A percentile compares a stretch with the other conserved stretches of the same genome.
Evolutionary conservation across 2,113 vertebrate species (phyloP).

Genomic region (Oncorhynchus clarkii): DNA sequence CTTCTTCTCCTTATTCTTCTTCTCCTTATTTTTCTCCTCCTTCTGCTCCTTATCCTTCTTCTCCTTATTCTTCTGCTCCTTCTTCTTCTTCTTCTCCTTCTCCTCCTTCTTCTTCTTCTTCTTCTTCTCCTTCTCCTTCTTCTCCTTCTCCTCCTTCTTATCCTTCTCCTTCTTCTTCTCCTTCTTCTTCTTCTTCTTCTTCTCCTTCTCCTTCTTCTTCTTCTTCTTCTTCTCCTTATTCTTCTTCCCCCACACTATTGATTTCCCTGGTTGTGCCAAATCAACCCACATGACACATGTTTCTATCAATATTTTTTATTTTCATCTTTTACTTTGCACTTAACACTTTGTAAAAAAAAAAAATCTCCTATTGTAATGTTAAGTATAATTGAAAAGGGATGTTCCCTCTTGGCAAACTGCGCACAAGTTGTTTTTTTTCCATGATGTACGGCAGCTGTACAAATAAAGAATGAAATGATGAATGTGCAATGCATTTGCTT

Average conservation of each 20-base stretch:
- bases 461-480: slow-evolving; percentile 40
- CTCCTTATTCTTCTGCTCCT: background rate
- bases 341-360: slow-evolving; percentile 48
- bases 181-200: background rate
- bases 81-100: background rate
- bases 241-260: slow-evolving; percentile 13
- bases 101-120: background rate
- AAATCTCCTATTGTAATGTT: slow-evolving; percentile 60
- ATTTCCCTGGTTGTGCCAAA: slow-evolving; percentile 73
- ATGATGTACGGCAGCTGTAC: slow-evolving; percentile 34
- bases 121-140: background rate
- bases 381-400: slow-evolving; percentile 76
- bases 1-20: background rate
- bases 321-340: slow-evolving; percentile 53
- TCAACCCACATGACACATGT: slow-evolving; percentile 35
- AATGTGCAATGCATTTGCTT: slow-evolving; percentile 56
- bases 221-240: background rate
- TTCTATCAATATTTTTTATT: slow-evolving; percentile 15
- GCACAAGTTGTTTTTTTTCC: slow-evolving; percentile 52
- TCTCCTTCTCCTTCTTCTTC: background rate
- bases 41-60: background rate
- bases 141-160: background rate
- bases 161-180: background rate
- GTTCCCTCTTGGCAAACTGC: slow-evolving; percentile 66
- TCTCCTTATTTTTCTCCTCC: too few relatives aligned